Base-by-base conservation (phyloP, 2,888 invertebrate species). In the Sinohyriopsis cumingii region DNA sequence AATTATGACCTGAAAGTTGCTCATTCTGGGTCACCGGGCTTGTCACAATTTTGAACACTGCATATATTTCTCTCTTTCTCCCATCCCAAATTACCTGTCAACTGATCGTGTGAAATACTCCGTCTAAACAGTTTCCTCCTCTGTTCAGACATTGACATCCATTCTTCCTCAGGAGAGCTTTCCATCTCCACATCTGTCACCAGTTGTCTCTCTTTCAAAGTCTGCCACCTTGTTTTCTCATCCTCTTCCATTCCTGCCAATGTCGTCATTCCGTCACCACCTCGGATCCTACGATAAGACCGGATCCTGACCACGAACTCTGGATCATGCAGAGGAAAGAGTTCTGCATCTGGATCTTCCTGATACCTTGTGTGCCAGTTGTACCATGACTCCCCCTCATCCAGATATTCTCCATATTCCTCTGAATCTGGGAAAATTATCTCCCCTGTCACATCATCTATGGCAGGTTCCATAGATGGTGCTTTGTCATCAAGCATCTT, bases 281-380 rank as follows among this genome's bases (percentile, higher is more conserved):
- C 75, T 71, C 56, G 77, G 57, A 55, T 80, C 78, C 45, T 74
- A 74, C 67, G 73, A 71, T 22, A 79, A 55, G 1, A 77, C 72
- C 3, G 77, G 73, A 90, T 85, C 28, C 90, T 83, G 19, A 86
- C 95, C 24, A 98, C 97, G 92, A 98, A 97, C 89, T 94, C 94
- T 0, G 96, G 95, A 91, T 98, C 98, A 66, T 97, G 93, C 25
- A 98, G 92, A 89, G 98, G 98, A 60, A 98, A 92, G 15, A 99
- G 92, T 89, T 98, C 97, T 1, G 98, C 97, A 89, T 98, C 98
- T 0, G 98, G 98, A 0, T 98, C 98, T 90, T 96, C 95, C 91
- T 98, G 97, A 91, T 98, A 98, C 87, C 96, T 96, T 86, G 65
- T 89, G 3, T 81, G 80, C 90, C 90, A 91, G 60, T 90, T 90